These are phyloP conservation scores for Montifringilla adamsi DNA, from an alignment of 2,113 vertebrate species.

Conservation along the genomic window DNA sequence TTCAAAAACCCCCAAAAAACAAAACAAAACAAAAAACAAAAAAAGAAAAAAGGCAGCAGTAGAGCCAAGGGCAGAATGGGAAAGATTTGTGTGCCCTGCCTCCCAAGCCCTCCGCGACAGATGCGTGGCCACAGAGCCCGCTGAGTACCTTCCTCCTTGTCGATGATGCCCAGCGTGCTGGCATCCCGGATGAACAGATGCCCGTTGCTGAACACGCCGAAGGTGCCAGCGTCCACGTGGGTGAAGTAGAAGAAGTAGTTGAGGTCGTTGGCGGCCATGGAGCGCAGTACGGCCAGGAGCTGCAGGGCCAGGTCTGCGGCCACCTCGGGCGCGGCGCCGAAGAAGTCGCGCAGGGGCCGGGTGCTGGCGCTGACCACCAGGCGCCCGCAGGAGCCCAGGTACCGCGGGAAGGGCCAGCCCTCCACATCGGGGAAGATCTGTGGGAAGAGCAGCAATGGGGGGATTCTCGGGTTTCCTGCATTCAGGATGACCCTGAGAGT, in stretches of 20 bases:
- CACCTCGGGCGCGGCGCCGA: constrained; percentile 50
- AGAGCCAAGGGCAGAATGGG: not conserved
- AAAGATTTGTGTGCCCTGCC: not conserved
- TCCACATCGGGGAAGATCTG: constrained; percentile 84
- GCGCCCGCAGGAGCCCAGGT: constrained; percentile 82
- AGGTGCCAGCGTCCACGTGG: constrained; percentile 72
- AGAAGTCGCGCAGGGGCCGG: constrained; percentile 71
- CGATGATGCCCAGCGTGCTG: constrained; percentile 82
- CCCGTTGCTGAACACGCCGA: constrained; percentile 80
- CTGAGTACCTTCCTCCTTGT: constrained; percentile 81
- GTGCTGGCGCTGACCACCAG: constrained; percentile 76
- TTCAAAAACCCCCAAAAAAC: not conserved
- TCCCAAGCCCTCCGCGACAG: constrained; percentile 11
- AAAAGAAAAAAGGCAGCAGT: not conserved
- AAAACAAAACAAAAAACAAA: too few relatives aligned
- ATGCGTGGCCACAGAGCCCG: constrained; percentile 1
- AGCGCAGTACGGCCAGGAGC: constrained; percentile 76
- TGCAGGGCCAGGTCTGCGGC: constrained; percentile 78
- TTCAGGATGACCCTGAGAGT: too few relatives aligned
- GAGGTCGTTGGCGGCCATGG: constrained; percentile 80
- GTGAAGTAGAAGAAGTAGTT: constrained; percentile 84
- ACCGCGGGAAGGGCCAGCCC: constrained; percentile 84
- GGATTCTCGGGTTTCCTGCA: too few relatives aligned
- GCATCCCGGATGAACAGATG: constrained; percentile 83
- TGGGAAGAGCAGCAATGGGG: fast-evolving